Base-by-base conservation (phyloP, 2,888 invertebrate species). In the Apamea sordens region DNA sequence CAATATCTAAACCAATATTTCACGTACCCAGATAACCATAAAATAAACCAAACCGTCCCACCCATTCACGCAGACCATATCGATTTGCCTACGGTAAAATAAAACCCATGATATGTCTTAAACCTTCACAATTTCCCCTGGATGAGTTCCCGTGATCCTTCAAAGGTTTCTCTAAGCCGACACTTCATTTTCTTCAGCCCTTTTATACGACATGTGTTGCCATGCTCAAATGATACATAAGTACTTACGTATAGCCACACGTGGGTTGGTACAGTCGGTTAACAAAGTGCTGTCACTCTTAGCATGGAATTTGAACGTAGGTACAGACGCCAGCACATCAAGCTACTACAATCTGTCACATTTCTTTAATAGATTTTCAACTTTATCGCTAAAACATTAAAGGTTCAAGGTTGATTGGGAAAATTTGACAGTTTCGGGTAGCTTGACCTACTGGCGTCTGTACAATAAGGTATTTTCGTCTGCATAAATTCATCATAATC, bases 161-260 rank as follows among this genome's bases (percentile, higher is more conserved):
- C 90, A 93, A 93, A 93, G 92, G 92, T 86, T 91, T 91, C 91
- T 76, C 84, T 93, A 93, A 93, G 91, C 92, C 91, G 90, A 92
- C 92, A 92, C 92, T 91, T 92, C 90, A 89, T 92, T 92, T 92
- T 89, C 86, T 67, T 86, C 82, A 87, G 84, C 86, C 86, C 86
- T 91, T 89, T 89, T 87, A 82, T 88, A 82, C 87, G 84, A 80
- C 87, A 88, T 88, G 86, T 88, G 89, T 89, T 87, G 81, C 80
- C 76, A 67, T 68, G 73, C 72, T 83, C 85, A 79, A 83, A 88
- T 90, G 89, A 84, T 85, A 84, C 59, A n/a, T n/a, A 65, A 28
- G 72, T 84, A 79, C 64, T 59, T 73, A 64, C 36, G 13, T 36
- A 24, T 70, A 50, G 24, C 50, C 79, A 78, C 79, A 64, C 41